These are phyloP conservation scores for Hypselothyrea guttata DNA, from an alignment of 2,888 invertebrate genomes.

Conservation along the genomic window DNA sequence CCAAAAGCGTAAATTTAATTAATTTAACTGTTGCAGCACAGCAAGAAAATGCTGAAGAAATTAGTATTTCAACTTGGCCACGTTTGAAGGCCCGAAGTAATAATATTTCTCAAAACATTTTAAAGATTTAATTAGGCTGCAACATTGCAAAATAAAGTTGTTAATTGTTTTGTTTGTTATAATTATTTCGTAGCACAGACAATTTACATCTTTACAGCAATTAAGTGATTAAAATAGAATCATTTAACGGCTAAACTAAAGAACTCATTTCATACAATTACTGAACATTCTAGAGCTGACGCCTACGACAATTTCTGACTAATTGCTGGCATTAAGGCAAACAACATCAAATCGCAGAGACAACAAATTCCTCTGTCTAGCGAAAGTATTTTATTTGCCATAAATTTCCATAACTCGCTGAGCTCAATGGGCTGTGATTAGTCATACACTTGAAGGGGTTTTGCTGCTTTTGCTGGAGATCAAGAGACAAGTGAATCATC, in stretches of 20 bases:
- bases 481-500: constrained; percentile 48
- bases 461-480: constrained; percentile 10
- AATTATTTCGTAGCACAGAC: too few relatives aligned
- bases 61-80: constrained; percentile 48
- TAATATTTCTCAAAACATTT: too few relatives aligned
- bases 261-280: constrained; percentile 11
- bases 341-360: constrained; percentile 10
- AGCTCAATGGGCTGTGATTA: constrained; percentile 38
- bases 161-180: too few relatives aligned
- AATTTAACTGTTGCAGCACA: constrained; percentile 59
- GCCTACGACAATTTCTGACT: constrained; percentile 46
- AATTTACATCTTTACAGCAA: too few relatives aligned
- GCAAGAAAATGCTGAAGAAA: constrained; percentile 45
- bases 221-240: too few relatives aligned
- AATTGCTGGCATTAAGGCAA: constrained; percentile 40
- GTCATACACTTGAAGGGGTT: constrained; percentile 35
- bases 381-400: constrained; percentile 68
- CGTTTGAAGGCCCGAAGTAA: constrained; percentile 30
- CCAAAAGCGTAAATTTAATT: constrained; percentile 73
- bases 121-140: too few relatives aligned
- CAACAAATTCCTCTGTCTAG: constrained; percentile 33
- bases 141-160: too few relatives aligned
- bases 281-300: constrained; percentile 13
- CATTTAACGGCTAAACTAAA: not conserved
- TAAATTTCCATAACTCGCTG: constrained; percentile 64